Percentiles rank a stretch among this genome's conserved stretches.
Conservation (phyloP, 2,888 invertebrate genomes). For the Melanophora roralis region DNA sequence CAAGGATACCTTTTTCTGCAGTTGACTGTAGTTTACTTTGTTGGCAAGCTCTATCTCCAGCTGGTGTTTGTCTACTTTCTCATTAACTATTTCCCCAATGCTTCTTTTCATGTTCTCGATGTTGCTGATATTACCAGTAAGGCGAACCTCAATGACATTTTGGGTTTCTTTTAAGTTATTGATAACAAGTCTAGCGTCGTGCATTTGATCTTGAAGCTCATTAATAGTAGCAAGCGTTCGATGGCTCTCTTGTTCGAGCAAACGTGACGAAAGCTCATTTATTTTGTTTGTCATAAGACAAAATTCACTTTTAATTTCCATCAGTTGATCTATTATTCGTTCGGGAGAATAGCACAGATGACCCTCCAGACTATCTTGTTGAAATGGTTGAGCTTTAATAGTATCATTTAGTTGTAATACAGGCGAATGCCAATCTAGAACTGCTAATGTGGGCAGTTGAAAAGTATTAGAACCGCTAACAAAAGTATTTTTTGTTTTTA, state of each 20-base stretch:
- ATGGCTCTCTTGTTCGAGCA: conserved; percentile 69
- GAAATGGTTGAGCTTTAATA: not conserved
- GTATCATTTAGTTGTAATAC: conserved; percentile 17
- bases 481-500: conserved; percentile 60
- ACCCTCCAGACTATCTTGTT: conserved; percentile 63
- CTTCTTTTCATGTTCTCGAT: conserved; percentile 62
- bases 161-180: conserved; percentile 62
- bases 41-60: conserved; percentile 85
- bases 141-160: conserved; percentile 51
- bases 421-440: conserved; percentile 55
- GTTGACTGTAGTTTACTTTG: conserved; percentile 84
- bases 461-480: conserved; percentile 42
- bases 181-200: conserved; percentile 63
- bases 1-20: conserved; percentile 85
- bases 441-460: conserved; percentile 32
- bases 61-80: conserved; percentile 85
- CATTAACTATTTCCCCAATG: conserved; percentile 78
- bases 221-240: conserved; percentile 63
- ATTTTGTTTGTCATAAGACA: conserved; percentile 70
- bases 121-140: conserved; percentile 33
- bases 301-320: conserved; percentile 70
- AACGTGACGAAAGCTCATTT: conserved; percentile 68
- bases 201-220: conserved; percentile 66
- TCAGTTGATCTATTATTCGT: conserved; percentile 68
- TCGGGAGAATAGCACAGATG: conserved; percentile 70